Conservation (phyloP, 2,797 vertebrate species). For the Pogonophryne albipinna region DNA sequence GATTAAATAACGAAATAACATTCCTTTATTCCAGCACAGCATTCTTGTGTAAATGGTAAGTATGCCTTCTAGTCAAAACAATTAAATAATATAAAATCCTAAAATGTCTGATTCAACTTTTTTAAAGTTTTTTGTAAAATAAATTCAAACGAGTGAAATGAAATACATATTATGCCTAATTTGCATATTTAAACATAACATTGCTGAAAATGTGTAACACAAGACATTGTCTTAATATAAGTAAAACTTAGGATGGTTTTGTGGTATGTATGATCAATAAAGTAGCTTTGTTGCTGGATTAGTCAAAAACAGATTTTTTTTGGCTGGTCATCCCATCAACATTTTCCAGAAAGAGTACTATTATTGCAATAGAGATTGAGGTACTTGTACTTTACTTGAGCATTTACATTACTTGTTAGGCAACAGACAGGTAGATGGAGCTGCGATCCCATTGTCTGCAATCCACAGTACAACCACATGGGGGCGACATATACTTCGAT, state of each 20-base stretch:
- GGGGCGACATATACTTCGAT: conserved; percentile 30
- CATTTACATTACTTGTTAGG: too few species aligned
- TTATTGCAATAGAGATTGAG: background rate
- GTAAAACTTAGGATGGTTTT: too few species aligned
- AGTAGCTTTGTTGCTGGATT: background rate
- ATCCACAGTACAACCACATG: conserved; percentile 33
- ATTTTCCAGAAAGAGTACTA: background rate
- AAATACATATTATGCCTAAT: too few species aligned
- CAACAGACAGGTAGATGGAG: too few species aligned
- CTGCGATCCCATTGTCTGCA: conserved; percentile 2
- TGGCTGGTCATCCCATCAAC: background rate
- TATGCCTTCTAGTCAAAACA: background rate
- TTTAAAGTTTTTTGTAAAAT: too few species aligned
- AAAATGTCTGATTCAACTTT: background rate
- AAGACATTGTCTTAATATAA: too few species aligned
- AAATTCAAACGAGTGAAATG: too few species aligned
- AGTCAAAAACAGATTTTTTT: background rate
- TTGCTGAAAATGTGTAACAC: too few species aligned
- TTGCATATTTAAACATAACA: too few species aligned
- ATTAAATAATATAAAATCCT: background rate
- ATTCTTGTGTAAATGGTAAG: background rate
- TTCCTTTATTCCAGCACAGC: background rate
- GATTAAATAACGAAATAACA: background rate
- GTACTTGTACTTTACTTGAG: background rate
- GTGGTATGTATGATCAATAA: background rate